phyloP scores from a whole-genome alignment of 1,140 invertebrate species.

The Procambarus virginalis region DNA sequence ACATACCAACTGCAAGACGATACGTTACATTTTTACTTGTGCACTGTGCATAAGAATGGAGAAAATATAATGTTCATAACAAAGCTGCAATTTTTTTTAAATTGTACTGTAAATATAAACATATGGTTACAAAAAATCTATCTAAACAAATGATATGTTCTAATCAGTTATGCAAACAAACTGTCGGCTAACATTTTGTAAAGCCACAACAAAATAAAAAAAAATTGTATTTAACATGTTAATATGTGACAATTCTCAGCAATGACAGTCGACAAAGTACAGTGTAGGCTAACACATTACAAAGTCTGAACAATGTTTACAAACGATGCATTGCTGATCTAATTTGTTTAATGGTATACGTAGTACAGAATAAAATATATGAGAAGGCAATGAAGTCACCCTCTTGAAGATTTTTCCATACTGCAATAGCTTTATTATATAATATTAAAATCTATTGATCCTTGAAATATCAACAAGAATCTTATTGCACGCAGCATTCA shows the following conservation, averaged over 20 bases:
- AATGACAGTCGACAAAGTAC: neutral
- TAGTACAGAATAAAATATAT: neutral
- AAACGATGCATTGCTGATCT: neutral
- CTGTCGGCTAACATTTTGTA: neutral
- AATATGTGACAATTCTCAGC: neutral
- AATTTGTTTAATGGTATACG: neutral
- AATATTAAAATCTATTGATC: neutral
- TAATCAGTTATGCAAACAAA: neutral
- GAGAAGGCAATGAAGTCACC: neutral
- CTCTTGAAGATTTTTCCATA: neutral
- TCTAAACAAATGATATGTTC: neutral
- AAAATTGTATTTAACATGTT: neutral
- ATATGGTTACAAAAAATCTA: neutral
- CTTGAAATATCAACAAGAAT: neutral
- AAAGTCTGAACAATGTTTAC: neutral
- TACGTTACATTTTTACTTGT: neutral
- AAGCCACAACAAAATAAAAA: neutral
- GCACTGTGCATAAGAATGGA: neutral
- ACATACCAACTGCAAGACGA: neutral
- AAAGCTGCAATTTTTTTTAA: neutral
- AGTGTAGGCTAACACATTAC: neutral
- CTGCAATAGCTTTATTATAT: neutral
- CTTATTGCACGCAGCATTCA: conserved; percentile 2
- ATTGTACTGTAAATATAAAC: neutral
- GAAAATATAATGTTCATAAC: neutral